Evolutionary conservation across 2,888 invertebrate genomes (phyloP).

Genomic region (Oxystoma pomonae): DNA sequence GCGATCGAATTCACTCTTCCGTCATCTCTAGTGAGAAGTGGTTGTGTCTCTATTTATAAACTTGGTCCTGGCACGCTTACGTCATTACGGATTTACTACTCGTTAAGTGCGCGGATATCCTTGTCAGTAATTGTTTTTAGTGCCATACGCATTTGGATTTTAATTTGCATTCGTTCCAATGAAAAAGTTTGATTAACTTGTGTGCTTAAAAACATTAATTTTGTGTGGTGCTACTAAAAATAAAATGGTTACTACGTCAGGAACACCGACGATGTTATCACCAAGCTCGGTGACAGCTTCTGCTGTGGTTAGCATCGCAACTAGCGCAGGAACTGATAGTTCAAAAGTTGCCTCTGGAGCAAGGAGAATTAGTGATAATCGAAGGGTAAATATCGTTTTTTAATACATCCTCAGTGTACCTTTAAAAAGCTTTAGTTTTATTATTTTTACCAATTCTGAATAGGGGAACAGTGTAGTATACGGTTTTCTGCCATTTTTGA

Average conservation of each 20-base stretch:
- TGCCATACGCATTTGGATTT: no score
- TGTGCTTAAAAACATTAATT: neutral
- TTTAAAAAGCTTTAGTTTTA: no score
- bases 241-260: constrained; percentile 26
- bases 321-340: constrained; percentile 14
- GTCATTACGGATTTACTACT: no score
- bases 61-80: no score
- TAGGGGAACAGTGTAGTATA: no score
- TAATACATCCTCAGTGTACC: neutral
- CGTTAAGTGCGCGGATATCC: no score
- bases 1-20: constrained; percentile 19
- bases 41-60: constrained; percentile 2
- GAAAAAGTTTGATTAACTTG: neutral
- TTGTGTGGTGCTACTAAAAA: neutral
- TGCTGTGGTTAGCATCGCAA: constrained; percentile 19
- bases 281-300: constrained; percentile 2
- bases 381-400: constrained; percentile 34
- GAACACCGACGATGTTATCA: constrained; percentile 21
- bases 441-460: no score
- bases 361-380: constrained; percentile 35
- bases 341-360: constrained; percentile 11
- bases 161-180: no score
- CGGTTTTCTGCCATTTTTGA: no score
- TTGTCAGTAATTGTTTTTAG: no score
- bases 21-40: constrained; percentile 11